Evolutionary conservation across 2,797 vertebrate genomes (phyloP).

Genomic region (Acrocephalus scirpaceus): DNA sequence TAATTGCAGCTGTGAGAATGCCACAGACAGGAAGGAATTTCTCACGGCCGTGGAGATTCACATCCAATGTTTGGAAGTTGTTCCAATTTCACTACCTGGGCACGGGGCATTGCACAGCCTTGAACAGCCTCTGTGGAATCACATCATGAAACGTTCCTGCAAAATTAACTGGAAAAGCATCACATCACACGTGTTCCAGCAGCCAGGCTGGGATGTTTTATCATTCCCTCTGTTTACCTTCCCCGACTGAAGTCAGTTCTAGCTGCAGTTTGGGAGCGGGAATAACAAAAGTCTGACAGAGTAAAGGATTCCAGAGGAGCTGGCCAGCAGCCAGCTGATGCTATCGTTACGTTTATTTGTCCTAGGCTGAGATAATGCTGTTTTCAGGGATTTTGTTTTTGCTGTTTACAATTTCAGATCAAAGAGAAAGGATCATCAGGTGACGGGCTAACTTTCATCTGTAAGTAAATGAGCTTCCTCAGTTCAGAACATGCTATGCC

Average conservation of each 20-base stretch:
- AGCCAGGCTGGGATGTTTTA: slow-evolving; percentile 54
- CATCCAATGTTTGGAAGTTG: neutral
- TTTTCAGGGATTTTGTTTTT: slow-evolving; percentile 59
- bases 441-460: slow-evolving; percentile 81
- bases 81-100: neutral
- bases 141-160: neutral
- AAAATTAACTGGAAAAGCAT: neutral
- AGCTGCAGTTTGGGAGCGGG: slow-evolving; percentile 74
- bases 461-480: slow-evolving; percentile 76
- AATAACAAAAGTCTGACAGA: slow-evolving; percentile 73
- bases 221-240: slow-evolving; percentile 79
- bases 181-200: neutral
- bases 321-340: slow-evolving; percentile 79
- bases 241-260: slow-evolving; percentile 66
- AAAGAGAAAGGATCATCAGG: slow-evolving; percentile 81
- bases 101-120: fast-evolving
- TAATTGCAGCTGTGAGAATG: neutral
- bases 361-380: slow-evolving; percentile 75
- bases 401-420: slow-evolving; percentile 83
- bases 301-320: slow-evolving; percentile 77
- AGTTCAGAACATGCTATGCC: slow-evolving; percentile 31
- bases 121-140: neutral
- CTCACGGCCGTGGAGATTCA: neutral
- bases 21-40: neutral
- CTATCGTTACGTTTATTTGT: slow-evolving; percentile 83